Evolutionary conservation across 2,888 invertebrate genomes (phyloP).

Genomic region (Hydropsyche betteni): DNA sequence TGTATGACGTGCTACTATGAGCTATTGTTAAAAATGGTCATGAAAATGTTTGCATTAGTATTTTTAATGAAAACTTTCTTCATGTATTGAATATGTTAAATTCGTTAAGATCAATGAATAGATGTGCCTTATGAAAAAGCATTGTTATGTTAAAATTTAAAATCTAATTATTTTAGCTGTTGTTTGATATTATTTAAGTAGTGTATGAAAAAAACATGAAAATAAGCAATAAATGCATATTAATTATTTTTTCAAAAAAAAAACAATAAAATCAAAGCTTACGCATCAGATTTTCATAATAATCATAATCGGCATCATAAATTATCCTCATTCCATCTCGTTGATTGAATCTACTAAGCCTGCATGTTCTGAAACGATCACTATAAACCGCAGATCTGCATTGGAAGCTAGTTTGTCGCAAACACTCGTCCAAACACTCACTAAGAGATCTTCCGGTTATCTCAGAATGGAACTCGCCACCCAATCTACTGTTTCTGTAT

Average conservation of each 20-base stretch:
- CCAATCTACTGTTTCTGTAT: conserved; percentile 85
- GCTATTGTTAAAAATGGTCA: conserved; percentile 22
- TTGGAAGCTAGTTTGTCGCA: conserved; percentile 88
- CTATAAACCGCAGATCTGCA: conserved; percentile 91
- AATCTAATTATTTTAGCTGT: neutral
- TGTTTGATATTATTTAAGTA: neutral
- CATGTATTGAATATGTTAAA: neutral
- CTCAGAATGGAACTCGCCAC: conserved; percentile 89
- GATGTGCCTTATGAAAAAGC: conserved; percentile 10
- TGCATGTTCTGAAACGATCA: conserved; percentile 83
- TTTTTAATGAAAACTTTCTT: neutral
- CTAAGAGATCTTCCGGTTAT: conserved; percentile 87
- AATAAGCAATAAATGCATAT: neutral
- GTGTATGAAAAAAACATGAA: conserved; percentile 12
- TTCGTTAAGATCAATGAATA: neutral
- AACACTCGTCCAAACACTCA: conserved; percentile 90
- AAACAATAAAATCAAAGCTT: conserved; percentile 65
- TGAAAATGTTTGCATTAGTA: conserved; percentile 30
- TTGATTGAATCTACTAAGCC: conserved; percentile 86
- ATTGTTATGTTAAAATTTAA: neutral
- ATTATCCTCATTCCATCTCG: conserved; percentile 87
- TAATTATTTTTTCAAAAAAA: too few species aligned
- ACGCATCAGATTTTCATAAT: conserved; percentile 94
- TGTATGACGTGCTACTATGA: conserved; percentile 53
- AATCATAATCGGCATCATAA: conserved; percentile 92